Evolutionary conservation across 2,888 invertebrate genomes (phyloP).

Genomic region (Petrolisthes cinctipes): DNA sequence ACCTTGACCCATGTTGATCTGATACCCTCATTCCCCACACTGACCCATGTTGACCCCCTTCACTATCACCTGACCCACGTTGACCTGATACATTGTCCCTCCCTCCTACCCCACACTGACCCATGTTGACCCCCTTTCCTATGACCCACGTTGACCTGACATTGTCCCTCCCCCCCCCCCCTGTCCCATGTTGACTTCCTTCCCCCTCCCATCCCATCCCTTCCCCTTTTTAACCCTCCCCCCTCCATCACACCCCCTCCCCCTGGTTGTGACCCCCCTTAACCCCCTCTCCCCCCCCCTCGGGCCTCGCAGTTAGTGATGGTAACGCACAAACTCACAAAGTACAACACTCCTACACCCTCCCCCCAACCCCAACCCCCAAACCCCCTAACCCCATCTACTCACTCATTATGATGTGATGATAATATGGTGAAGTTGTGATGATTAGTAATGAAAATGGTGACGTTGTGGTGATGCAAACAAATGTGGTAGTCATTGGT

Average conservation of each 20-base stretch:
- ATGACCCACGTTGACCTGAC: neutral
- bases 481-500: neutral
- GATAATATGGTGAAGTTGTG: neutral
- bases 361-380: neutral
- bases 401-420: neutral
- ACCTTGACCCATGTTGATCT: neutral
- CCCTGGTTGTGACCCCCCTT: neutral
- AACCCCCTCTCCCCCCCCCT: neutral
- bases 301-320: neutral
- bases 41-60: neutral
- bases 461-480: neutral
- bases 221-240: neutral
- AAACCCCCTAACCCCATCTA: neutral
- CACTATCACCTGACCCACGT: neutral
- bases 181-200: neutral
- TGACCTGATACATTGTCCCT: neutral
- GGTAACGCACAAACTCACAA: neutral
- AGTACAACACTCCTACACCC: neutral
- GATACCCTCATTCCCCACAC: neutral
- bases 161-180: slow-evolving; percentile 74
- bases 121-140: neutral
- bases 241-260: neutral
- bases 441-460: neutral
- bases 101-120: neutral
- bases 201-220: neutral